A percentile compares a stretch with the other conserved stretches of the same genome.
phyloP scores from a whole-genome alignment of 1,140 invertebrate species.

The Trachymyrmex septentrionalis region DNA sequence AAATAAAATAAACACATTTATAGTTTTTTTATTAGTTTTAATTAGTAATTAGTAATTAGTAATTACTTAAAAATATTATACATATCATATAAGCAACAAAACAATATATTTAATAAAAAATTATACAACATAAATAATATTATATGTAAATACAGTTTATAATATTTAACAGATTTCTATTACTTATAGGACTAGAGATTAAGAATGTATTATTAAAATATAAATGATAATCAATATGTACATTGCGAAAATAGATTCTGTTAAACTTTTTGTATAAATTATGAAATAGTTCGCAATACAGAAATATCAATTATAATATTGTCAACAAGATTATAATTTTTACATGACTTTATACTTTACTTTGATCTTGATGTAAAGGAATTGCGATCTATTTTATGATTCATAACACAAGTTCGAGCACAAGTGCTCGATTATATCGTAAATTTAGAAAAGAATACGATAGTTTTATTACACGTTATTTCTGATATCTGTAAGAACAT shows the following conservation, averaged over 20 bases:
- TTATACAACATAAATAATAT: slow-evolving; percentile 7
- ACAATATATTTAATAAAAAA: slow-evolving; percentile 10
- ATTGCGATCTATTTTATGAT: slow-evolving; percentile 2
- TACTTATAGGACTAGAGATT: slow-evolving; percentile 37
- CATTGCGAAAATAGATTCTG: slow-evolving; percentile 5
- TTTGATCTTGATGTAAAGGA: slow-evolving; percentile 25
- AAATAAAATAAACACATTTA: slow-evolving; percentile 18
- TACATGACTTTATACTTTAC: slow-evolving; percentile 5
- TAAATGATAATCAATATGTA: neutral
- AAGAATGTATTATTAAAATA: neutral
- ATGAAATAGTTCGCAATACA: neutral
- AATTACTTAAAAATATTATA: slow-evolving; percentile 14
- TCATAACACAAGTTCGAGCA: too few species aligned
- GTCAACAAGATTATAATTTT: slow-evolving; percentile 1
- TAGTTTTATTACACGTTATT: slow-evolving; percentile 33
- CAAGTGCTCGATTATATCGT: neutral
- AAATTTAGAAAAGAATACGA: neutral
- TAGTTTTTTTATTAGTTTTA: slow-evolving; percentile 5
- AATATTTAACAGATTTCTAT: slow-evolving; percentile 5
- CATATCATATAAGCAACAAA: neutral
- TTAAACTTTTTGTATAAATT: slow-evolving; percentile 28
- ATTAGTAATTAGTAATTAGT: slow-evolving; percentile 7
- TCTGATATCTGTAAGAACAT: slow-evolving; percentile 88
- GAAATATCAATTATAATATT: neutral
- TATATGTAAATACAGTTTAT: slow-evolving; percentile 47